These are phyloP conservation scores for Heliconius hermathena DNA, from an alignment of 1,140 invertebrate species.

Conservation along the genomic window DNA sequence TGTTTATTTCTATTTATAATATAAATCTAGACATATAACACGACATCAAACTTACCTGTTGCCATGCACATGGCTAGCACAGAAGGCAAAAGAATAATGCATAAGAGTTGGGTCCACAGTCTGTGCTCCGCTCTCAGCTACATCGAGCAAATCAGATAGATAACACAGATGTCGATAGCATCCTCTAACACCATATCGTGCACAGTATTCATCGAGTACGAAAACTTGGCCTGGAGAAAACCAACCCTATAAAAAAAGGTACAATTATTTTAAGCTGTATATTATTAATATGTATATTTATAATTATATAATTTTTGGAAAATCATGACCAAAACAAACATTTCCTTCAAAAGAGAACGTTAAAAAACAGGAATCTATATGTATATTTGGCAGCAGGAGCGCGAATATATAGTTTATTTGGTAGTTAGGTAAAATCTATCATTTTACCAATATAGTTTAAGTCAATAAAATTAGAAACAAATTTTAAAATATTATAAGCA, in stretches of 20 bases:
- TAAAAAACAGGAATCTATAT: no score
- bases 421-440: no score
- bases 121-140: conserved; percentile 93
- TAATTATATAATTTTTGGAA: background rate
- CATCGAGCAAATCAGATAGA: conserved; percentile 96
- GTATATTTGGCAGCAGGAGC: no score
- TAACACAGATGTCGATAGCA: conserved; percentile 98
- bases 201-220: conserved; percentile 99
- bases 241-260: conserved; percentile 91
- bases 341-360: no score
- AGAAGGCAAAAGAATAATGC: conserved; percentile 99
- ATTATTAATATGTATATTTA: background rate
- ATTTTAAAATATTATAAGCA: background rate
- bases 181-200: conserved; percentile 97
- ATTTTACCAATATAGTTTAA: no score
- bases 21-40: background rate
- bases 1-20: background rate
- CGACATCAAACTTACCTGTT: conserved; percentile 86
- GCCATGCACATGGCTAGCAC: conserved; percentile 98
- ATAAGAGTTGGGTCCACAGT: conserved; percentile 99
- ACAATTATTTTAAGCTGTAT: background rate
- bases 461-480: background rate
- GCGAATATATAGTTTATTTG: no score
- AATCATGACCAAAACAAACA: background rate
- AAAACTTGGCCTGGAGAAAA: conserved; percentile 99